Evolutionary conservation across 2,888 invertebrate species (phyloP), one percentile per base, ranked within the genome.

Genomic region (Drosophila kuntzei): DNA sequence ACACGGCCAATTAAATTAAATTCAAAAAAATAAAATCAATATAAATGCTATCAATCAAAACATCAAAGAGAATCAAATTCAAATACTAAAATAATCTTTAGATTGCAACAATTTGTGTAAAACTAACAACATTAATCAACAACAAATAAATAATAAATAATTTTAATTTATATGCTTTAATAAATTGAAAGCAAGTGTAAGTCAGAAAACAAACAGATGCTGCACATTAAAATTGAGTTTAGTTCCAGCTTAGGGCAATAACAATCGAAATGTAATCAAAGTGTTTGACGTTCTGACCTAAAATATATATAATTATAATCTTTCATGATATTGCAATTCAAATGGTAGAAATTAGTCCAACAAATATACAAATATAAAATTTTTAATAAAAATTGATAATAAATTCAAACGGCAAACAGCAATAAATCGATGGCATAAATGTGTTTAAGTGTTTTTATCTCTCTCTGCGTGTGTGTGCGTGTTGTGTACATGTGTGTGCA

Each of bases 341-440:
- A 46, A 62, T 63, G n/a, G 32, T n/a, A 43, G 59, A 22, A 36
- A n/a, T 54, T 8, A 14, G 2, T 5, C 6, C 11, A n/a, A n/a
- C 6, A n/a, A 34, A n/a, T 2, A 34, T 9, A n/a, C 27, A 22
- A 16, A n/a, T 63, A 54, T 54, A 39, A 55, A 63, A 49, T 29
- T 27, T n/a, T n/a, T n/a, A n/a, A n/a, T n/a, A 53, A 58, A 69
- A 60, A 58, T 59, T 44, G 20, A 37, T 32, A 49, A 39, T 66
- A 65, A 58, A 44, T 65, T 64, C 44, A 74, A 74, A 86, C 67
- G 65, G 68, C 86, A 68, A 82, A 71, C 54, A 54, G 64, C 71
- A 61, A 66, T 70, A 71, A 83, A 71, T 87, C 62, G 67, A 61
- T 76, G 77, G 32, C 34, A 64, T 74, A 86, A 77, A 72, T 76